phyloP scores from a whole-genome alignment of 2,797 vertebrate genomes.

The Centropyge bicolor region DNA sequence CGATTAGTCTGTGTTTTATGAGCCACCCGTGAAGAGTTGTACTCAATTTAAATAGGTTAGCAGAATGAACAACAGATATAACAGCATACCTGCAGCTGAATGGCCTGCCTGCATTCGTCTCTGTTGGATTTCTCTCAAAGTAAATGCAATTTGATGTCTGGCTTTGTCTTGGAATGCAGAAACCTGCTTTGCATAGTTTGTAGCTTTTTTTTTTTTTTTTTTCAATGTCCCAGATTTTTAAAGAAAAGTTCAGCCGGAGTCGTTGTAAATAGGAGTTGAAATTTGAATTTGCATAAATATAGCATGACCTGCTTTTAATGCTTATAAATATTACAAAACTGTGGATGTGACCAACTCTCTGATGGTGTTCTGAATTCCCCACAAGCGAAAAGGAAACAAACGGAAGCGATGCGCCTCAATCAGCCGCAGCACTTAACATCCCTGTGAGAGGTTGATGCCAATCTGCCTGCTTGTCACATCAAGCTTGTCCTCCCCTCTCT shows the following conservation, averaged over 20 bases:
- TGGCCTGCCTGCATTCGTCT: slow-evolving; percentile 50
- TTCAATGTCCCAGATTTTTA: slow-evolving; percentile 6
- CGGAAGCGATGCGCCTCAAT: slow-evolving; percentile 60
- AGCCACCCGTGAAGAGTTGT: slow-evolving; percentile 74
- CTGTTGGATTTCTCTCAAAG: slow-evolving; percentile 60
- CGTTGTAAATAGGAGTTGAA: background rate
- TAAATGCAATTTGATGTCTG: slow-evolving; percentile 49
- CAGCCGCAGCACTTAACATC: slow-evolving; percentile 68
- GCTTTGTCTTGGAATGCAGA: slow-evolving; percentile 25
- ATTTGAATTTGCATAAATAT: slow-evolving; percentile 37
- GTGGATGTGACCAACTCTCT: slow-evolving; percentile 42
- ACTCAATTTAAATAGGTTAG: slow-evolving; percentile 76
- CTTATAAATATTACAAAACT: slow-evolving; percentile 30
- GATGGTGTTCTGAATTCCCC: slow-evolving; percentile 45
- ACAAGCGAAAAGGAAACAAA: slow-evolving; percentile 57
- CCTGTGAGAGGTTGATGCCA: slow-evolving; percentile 71
- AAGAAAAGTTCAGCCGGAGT: slow-evolving; percentile 20
- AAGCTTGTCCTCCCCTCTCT: slow-evolving; percentile 44
- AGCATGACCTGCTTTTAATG: slow-evolving; percentile 35
- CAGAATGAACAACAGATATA: slow-evolving; percentile 55
- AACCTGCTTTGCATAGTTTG: slow-evolving; percentile 31
- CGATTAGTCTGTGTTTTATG: slow-evolving; percentile 77
- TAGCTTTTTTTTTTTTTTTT: background rate
- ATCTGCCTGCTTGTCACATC: slow-evolving; percentile 69
- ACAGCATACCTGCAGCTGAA: slow-evolving; percentile 62